phyloP scores from a whole-genome alignment of 2,797 vertebrate genomes.

The Hirundo rustica region DNA sequence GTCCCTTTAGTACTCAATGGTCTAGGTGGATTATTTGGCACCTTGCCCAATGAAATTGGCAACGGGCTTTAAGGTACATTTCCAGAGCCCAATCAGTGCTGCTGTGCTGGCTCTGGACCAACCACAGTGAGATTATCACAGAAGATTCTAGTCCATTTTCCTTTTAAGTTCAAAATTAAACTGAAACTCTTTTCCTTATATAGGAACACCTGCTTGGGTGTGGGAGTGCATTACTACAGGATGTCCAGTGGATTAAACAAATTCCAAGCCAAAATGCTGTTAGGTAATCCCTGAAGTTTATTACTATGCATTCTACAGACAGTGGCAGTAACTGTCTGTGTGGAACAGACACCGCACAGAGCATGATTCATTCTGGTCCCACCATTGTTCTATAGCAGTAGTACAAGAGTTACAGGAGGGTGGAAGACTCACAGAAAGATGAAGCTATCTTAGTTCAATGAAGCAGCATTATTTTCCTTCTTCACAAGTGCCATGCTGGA shows the following conservation, averaged over 20 bases:
- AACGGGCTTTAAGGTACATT: too few relatives aligned
- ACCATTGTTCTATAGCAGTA: neutral
- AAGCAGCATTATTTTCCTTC: neutral
- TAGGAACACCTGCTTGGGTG: too few relatives aligned
- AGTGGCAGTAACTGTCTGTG: neutral
- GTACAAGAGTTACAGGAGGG: neutral
- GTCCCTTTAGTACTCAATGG: too few relatives aligned
- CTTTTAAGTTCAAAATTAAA: too few relatives aligned
- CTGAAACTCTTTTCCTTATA: too few relatives aligned
- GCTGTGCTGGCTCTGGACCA: too few relatives aligned
- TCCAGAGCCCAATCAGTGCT: too few relatives aligned
- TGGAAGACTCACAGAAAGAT: neutral
- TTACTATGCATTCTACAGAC: neutral
- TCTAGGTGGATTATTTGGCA: too few relatives aligned
- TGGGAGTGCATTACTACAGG: neutral
- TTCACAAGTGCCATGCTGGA: neutral
- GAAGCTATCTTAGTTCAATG: neutral
- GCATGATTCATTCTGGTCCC: neutral
- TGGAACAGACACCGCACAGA: neutral
- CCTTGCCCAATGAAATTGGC: too few relatives aligned
- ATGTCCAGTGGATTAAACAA: neutral
- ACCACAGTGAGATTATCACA: too few relatives aligned
- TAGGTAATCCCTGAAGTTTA: neutral
- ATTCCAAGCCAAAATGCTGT: neutral
- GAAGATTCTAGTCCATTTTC: too few relatives aligned